Percentiles rank a stretch among this genome's conserved stretches.
Conservation (phyloP, 2,797 vertebrate genomes). For the Odontamblyopus lacepedii region DNA sequence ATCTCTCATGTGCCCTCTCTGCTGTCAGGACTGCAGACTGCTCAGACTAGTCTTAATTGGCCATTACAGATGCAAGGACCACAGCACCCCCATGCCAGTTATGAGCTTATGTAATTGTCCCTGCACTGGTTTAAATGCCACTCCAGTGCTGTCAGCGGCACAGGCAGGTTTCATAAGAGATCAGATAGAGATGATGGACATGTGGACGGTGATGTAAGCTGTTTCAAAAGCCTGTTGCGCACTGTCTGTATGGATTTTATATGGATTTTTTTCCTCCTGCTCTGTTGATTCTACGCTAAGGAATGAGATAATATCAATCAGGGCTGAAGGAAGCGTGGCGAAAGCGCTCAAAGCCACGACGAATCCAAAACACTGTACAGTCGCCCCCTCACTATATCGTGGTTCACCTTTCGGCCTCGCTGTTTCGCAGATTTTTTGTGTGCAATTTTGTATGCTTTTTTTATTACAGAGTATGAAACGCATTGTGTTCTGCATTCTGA, state of each 20-base stretch:
- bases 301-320: neutral
- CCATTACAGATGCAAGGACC: constrained; percentile 29
- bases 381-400: too few relatives aligned
- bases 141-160: constrained; percentile 12
- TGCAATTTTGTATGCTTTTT: too few relatives aligned
- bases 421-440: too few relatives aligned
- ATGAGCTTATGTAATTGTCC: constrained; percentile 39
- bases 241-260: neutral
- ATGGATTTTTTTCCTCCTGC: neutral
- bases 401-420: too few relatives aligned
- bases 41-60: constrained; percentile 14
- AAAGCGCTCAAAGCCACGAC: too few relatives aligned
- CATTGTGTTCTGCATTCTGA: too few relatives aligned
- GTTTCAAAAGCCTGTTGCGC: neutral
- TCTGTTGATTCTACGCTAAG: neutral
- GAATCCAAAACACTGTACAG: too few relatives aligned
- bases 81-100: constrained; percentile 13
- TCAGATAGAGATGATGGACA: constrained; percentile 8
- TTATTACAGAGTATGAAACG: too few relatives aligned
- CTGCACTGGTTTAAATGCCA: constrained; percentile 27
- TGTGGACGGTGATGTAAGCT: neutral
- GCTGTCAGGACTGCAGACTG: constrained; percentile 6
- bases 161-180: constrained; percentile 25
- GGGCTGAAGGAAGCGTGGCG: too few relatives aligned
- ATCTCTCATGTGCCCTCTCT: constrained; percentile 15